Conservation (phyloP, 2,113 vertebrate species). For the crab-eating macaque (Macaca fascicularis) region DNA sequence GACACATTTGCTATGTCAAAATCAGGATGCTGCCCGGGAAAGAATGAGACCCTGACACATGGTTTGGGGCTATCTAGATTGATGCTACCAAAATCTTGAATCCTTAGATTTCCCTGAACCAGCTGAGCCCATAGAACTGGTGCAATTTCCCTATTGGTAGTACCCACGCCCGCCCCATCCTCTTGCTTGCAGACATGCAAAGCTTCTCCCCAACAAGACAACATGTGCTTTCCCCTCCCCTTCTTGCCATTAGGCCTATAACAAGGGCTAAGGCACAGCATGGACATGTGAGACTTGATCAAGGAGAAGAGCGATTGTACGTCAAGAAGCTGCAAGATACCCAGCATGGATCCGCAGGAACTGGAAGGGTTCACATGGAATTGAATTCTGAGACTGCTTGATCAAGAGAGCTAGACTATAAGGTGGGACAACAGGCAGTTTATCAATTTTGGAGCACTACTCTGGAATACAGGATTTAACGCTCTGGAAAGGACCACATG, state of each 20-base stretch:
- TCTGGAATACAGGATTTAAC: neutral
- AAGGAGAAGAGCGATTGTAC: neutral
- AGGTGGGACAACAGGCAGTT: neutral
- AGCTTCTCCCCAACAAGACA: neutral
- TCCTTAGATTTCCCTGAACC: neutral
- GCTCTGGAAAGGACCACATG: neutral
- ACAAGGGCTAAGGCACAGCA: neutral
- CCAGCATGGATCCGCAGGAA: neutral
- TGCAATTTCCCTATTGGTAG: neutral
- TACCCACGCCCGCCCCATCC: fast-evolving
- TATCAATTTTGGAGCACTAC: neutral
- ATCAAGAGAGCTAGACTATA: neutral
- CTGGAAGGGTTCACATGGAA: neutral
- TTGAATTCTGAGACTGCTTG: neutral
- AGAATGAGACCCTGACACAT: neutral
- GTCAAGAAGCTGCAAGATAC: neutral
- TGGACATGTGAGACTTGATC: neutral
- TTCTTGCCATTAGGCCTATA: neutral
- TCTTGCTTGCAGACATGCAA: neutral
- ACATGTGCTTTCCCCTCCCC: neutral
- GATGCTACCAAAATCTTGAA: slow-evolving; percentile 11
- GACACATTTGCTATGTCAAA: neutral
- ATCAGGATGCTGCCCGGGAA: neutral
- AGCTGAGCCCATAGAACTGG: neutral
- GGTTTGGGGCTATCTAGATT: neutral